Evolutionary conservation across 2,797 vertebrate genomes (phyloP).

Genomic region (Botia kubotai): DNA sequence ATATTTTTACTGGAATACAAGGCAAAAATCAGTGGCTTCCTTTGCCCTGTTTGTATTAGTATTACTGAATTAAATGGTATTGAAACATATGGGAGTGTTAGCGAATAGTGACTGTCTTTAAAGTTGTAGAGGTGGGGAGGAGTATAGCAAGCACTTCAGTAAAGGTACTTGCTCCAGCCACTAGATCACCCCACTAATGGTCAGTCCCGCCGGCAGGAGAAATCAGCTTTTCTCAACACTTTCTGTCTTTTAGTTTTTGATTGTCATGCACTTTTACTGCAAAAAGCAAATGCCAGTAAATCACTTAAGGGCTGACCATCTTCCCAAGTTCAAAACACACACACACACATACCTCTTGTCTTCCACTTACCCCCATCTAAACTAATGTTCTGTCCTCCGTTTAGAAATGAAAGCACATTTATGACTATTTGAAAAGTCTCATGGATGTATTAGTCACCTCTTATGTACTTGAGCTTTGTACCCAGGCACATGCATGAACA

Average conservation of each 20-base stretch:
- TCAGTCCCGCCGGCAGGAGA: conserved; percentile 64
- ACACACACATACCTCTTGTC: conserved; percentile 1
- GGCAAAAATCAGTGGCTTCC: not conserved
- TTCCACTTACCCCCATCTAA: conserved; percentile 51
- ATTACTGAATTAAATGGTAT: not conserved
- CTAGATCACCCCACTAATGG: conserved; percentile 68
- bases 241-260: conserved; percentile 62
- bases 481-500: not conserved
- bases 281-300: conserved; percentile 71
- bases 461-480: not conserved
- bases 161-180: conserved; percentile 62
- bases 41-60: not conserved
- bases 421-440: not conserved
- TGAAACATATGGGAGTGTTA: not conserved
- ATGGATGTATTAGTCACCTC: conserved; percentile 12
- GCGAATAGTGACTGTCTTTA: conserved; percentile 31
- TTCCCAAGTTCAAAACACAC: conserved; percentile 56
- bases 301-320: conserved; percentile 70
- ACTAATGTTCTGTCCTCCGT: not conserved
- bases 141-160: conserved; percentile 45
- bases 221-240: conserved; percentile 72
- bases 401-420: conserved; percentile 25
- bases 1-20: not conserved
- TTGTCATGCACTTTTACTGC: conserved; percentile 73
- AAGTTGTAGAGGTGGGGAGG: not conserved